Percentiles rank a stretch among this genome's conserved stretches.
These are phyloP conservation scores for Leptinotarsa haldemani DNA, from an alignment of 2,888 invertebrate genomes.

Conservation along the genomic window DNA sequence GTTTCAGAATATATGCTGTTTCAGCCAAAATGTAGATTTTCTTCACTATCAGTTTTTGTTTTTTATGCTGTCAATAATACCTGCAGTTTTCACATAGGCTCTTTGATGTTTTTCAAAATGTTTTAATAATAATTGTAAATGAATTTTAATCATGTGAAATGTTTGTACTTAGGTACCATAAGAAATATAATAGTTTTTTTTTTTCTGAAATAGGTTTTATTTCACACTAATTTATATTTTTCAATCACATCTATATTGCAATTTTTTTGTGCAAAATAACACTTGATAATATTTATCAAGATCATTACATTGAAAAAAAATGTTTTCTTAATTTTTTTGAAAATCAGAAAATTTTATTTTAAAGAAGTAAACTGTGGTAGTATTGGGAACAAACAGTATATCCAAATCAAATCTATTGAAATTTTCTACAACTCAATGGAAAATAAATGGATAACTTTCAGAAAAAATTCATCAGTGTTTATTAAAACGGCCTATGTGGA, in stretches of 20 bases:
- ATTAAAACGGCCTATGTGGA: not conserved
- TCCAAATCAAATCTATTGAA: not conserved
- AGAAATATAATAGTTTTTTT: not conserved
- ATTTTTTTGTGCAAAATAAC: no score
- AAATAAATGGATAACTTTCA: no score
- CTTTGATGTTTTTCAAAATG: not conserved
- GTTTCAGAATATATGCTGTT: not conserved
- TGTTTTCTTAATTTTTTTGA: not conserved
- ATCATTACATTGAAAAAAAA: no score
- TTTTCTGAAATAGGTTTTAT: not conserved
- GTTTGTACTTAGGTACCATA: no score
- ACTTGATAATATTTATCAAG: no score
- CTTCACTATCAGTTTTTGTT: not conserved
- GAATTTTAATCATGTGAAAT: not conserved
- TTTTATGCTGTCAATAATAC: not conserved
- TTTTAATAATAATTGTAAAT: not conserved
- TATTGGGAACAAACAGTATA: no score
- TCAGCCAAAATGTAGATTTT: not conserved
- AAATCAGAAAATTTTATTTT: not conserved
- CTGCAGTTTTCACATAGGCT: not conserved
- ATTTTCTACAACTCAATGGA: no score
- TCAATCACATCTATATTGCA: no score
- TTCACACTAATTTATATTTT: no score
- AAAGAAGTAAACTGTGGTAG: no score
- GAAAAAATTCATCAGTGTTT: conserved; percentile 5